Base-by-base conservation (phyloP, 2,113 vertebrate species). In the Eulemur rufifrons region DNA sequence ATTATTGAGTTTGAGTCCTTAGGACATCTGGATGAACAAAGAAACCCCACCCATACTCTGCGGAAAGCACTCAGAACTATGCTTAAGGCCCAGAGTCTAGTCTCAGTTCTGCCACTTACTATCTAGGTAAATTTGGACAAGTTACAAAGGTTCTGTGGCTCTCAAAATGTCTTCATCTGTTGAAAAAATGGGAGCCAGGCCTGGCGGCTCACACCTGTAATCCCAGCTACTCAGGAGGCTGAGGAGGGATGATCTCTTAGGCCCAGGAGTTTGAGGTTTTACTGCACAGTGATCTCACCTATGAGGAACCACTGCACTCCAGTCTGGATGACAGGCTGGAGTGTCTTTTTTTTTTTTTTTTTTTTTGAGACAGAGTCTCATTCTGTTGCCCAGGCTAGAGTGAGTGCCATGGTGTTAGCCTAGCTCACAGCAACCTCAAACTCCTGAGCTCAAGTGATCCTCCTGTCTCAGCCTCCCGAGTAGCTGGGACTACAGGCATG, bases 41-140 rank as follows among this genome's bases (percentile, higher is more conserved):
- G 59, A 56, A 52, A 61, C 3, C 18, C 74, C 32, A 50, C 10
- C 29, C 12, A 64, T 34, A 34, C 34, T 95, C 78, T 14, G 27
- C 64, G 45, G 80, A 88, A 71, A 95, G 85, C 32, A 85, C 29
- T 18, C 25, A 76, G 80, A 84, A 64, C 63, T 45, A 71, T 8
- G n/a, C 34, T 21, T 54, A 68, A 17, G n/a, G 73, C 52, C 86
- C 25, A 47, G 5, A 92, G 21, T 59, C 84, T 34, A 89, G n/a
- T 39, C 81, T 95, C 50, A 94, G 50, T 47, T 90, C 77, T 94
- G n/a, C 18, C 32, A 90, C 59, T 85, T 90, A 18, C 32, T 81
- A 94, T 54, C 45, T 61, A 61, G 34, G 27, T 68, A 71, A 92
- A 54, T 54, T 63, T 77, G 27, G 29, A 2, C 59, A 95, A 68